Conservation (phyloP, 2,888 invertebrate species). For the Lampropteryx suffumata region DNA sequence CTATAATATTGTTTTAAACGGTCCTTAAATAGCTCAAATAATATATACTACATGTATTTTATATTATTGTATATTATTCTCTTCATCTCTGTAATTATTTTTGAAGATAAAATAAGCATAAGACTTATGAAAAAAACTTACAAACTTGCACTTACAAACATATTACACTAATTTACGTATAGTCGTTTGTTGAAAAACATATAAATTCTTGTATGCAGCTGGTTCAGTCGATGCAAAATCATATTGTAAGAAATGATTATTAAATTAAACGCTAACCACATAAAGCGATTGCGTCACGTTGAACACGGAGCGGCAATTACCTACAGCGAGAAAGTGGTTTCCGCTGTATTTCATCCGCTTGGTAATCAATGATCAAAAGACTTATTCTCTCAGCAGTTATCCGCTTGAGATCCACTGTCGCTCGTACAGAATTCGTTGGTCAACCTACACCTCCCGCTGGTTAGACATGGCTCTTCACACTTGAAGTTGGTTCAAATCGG, state of each 20-base stretch:
- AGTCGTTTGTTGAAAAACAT: no score
- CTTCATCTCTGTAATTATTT: no score
- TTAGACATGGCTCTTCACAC: conserved; percentile 77
- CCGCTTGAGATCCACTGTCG: conserved; percentile 12
- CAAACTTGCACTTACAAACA: no score
- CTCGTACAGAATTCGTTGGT: conserved; percentile 40
- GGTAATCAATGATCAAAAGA: background rate
- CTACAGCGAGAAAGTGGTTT: background rate
- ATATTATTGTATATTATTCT: no score
- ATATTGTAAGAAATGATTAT: background rate
- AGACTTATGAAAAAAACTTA: no score
- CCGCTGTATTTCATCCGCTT: conserved; percentile 2
- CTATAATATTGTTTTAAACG: no score
- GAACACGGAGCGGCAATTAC: background rate
- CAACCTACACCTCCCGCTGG: conserved; percentile 73
- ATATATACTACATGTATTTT: no score
- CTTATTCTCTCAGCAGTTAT: background rate
- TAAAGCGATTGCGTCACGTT: background rate
- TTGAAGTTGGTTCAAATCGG: conserved; percentile 62
- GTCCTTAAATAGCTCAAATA: no score
- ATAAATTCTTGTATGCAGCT: background rate
- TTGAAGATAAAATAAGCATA: no score
- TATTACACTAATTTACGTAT: no score
- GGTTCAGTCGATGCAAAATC: background rate
- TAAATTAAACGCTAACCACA: no score